Base-by-base conservation (phyloP, 2,797 vertebrate species). In the Hypotaenidia okinawae region DNA sequence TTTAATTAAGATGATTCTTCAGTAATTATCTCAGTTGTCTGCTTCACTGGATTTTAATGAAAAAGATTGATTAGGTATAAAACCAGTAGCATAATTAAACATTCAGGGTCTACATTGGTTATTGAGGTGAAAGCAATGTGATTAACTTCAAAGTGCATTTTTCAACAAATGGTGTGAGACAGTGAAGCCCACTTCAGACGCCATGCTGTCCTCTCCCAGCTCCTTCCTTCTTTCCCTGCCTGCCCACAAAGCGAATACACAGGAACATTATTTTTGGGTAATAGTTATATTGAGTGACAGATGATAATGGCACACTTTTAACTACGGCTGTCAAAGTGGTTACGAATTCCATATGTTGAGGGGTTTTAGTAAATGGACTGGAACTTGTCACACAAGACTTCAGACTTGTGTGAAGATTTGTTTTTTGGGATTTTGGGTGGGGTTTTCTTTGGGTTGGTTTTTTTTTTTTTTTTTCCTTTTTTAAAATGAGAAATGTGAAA, bases 1-100 rank as follows among this genome's bases (percentile, higher is more conserved):
- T 98, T 99, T 99, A 99, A 99, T 99, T 99, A 99, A 99, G 98
- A 99, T 97, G 98, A 98, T 97, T 98, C 98, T 97, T 94, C 96
- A 98, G 97, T 98, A 98, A 99, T 99, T 98, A 99, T 98, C 98
- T 98, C 96, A 97, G 97, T 98, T 98, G 98, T 98, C 98, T 98
- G 97, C 97, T 98, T 98, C 98, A 97, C 95, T 97, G 98, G 97
- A 98, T 98, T 98, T 98, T 98, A 98, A 98, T 98, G 98, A 98
- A 98, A 98, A 98, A 97, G 98, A 99, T 98, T 98, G 98, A 99
- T 99, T 98, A 98, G 97, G 97, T 96, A 95, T 96, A 97, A 97
- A 98, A 97, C 97, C 97, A 96, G 94, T 96, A 97, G 97, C 97
- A 98, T 98, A 98, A 99, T 99, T 98, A 98, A 98, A 97, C 96